Evolutionary conservation across 2,888 invertebrate species (phyloP).

Genomic region (Euzophera pinguis): DNA sequence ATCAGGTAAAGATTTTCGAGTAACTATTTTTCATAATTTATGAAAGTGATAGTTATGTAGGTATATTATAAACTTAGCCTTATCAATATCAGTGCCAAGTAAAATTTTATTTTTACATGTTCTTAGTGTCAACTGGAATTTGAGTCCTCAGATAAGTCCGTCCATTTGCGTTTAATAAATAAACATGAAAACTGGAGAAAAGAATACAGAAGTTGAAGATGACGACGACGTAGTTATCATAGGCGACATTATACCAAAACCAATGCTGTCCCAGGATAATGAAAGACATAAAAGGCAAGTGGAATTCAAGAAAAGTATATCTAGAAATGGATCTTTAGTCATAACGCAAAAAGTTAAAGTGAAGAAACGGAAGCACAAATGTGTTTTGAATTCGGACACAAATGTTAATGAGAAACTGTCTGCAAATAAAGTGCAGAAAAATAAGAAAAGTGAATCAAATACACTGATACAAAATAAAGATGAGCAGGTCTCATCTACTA

Average conservation of each 20-base stretch:
- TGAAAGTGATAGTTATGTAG: too few species aligned
- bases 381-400: conserved; percentile 20
- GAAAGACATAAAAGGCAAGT: conserved; percentile 3
- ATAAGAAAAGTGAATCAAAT: background rate
- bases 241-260: background rate
- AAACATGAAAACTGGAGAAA: background rate
- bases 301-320: conserved; percentile 3
- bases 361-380: conserved; percentile 20
- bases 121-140: background rate
- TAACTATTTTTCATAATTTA: too few species aligned
- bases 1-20: too few species aligned
- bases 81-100: too few species aligned
- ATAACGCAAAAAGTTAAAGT: conserved; percentile 25
- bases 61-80: too few species aligned
- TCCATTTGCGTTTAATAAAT: background rate
- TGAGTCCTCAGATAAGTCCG: background rate
- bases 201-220: background rate
- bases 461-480: conserved; percentile 10
- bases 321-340: conserved; percentile 21
- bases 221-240: conserved; percentile 3
- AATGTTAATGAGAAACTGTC: conserved; percentile 13
- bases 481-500: background rate
- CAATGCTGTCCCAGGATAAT: background rate
- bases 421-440: background rate
- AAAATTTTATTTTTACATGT: too few species aligned